Evolutionary conservation across 2,888 invertebrate genomes (phyloP).

Genomic region (Lordiphosa andalusiaca): DNA sequence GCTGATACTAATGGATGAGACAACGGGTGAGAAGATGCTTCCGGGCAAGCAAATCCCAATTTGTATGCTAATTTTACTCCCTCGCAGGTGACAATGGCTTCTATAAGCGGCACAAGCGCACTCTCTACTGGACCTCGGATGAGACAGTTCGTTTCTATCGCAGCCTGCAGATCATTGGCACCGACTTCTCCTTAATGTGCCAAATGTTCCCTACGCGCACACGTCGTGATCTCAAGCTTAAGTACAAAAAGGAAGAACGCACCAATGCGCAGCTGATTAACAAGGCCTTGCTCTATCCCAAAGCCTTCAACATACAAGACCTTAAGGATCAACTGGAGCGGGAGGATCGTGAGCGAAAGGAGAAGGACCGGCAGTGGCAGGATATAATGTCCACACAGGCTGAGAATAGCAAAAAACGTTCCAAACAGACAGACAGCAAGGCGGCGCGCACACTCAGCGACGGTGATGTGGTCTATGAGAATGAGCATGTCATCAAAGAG

Average conservation of each 20-base stretch:
- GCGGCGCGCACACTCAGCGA: slow-evolving; percentile 59
- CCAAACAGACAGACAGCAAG: slow-evolving; percentile 44
- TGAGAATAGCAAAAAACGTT: slow-evolving; percentile 58
- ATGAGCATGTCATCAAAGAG: slow-evolving; percentile 65
- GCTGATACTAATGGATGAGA: slow-evolving; percentile 85
- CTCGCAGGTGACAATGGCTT: slow-evolving; percentile 81
- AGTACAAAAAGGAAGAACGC: slow-evolving; percentile 95
- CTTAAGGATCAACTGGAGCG: slow-evolving; percentile 82
- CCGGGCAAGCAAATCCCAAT: background rate
- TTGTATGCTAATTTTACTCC: background rate
- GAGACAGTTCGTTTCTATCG: slow-evolving; percentile 96
- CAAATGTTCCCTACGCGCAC: slow-evolving; percentile 89
- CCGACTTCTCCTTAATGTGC: slow-evolving; percentile 95
- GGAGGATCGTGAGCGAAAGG: slow-evolving; percentile 78
- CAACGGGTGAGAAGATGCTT: slow-evolving; percentile 51
- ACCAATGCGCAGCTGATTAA: slow-evolving; percentile 87
- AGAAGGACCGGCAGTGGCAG: slow-evolving; percentile 59
- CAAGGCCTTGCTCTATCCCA: slow-evolving; percentile 86
- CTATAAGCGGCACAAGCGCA: slow-evolving; percentile 85
- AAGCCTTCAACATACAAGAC: slow-evolving; percentile 85
- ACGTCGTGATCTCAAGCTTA: slow-evolving; percentile 91
- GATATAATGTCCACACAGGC: slow-evolving; percentile 59
- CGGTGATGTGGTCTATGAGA: slow-evolving; percentile 72
- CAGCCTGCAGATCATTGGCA: slow-evolving; percentile 93
- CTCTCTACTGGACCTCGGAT: slow-evolving; percentile 87